Percentiles rank a stretch among this genome's conserved stretches.
Evolutionary conservation across 2,888 invertebrate genomes (phyloP).

Genomic region (Fragum sueziense): DNA sequence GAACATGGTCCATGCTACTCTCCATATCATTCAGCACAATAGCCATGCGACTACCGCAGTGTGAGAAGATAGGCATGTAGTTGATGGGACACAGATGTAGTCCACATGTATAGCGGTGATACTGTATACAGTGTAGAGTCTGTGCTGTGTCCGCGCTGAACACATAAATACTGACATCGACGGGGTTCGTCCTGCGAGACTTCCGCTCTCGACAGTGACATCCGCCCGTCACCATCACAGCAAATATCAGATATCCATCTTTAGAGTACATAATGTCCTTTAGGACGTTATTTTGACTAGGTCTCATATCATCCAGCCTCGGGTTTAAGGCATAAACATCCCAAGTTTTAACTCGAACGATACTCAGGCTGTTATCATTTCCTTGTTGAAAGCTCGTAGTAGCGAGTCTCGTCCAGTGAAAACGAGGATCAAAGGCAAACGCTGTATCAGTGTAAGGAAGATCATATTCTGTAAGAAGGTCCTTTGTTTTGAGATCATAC

Average conservation of each 20-base stretch:
- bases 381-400: conserved; percentile 78
- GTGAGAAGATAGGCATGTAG: conserved; percentile 80
- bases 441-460: conserved; percentile 74
- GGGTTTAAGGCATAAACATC: conserved; percentile 75
- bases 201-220: conserved; percentile 80
- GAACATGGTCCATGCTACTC: conserved; percentile 77
- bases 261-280: conserved; percentile 78
- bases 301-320: conserved; percentile 74
- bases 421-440: conserved; percentile 81
- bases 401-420: conserved; percentile 76
- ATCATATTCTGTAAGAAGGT: conserved; percentile 72
- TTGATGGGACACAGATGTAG: conserved; percentile 80
- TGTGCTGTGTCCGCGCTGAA: conserved; percentile 78
- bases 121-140: conserved; percentile 81
- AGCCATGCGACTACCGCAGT: conserved; percentile 81
- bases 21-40: conserved; percentile 79
- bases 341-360: conserved; percentile 75
- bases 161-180: conserved; percentile 79
- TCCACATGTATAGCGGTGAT: conserved; percentile 79
- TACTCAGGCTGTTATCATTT: conserved; percentile 78
- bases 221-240: conserved; percentile 76
- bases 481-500: conserved; percentile 76
- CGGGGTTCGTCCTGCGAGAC: conserved; percentile 76
- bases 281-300: conserved; percentile 73
- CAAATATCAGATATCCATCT: conserved; percentile 79